A percentile compares a stretch with the other conserved stretches of the same genome.
Evolutionary conservation across 35 echinoderm and acorn worm species (phyloP).

Genomic region (Lytechinus variegatus): DNA sequence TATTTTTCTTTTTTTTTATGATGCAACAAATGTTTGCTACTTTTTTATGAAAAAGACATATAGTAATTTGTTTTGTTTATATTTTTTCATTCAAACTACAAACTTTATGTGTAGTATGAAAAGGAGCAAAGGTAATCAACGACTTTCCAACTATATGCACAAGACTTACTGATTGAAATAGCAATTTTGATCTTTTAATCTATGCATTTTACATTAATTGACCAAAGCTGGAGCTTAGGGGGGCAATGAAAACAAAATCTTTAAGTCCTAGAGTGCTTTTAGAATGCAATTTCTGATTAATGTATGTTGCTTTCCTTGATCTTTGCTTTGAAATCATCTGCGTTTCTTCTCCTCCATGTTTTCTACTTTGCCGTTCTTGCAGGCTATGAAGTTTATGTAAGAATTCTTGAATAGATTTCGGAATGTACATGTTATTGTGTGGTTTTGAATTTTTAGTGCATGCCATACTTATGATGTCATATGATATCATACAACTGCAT

Average conservation of each 20-base stretch:
- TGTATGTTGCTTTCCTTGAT: background rate
- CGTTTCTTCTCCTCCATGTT: background rate
- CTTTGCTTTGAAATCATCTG: background rate
- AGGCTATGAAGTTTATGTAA: constrained; percentile 5
- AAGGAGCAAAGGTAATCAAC: background rate
- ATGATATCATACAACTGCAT: background rate
- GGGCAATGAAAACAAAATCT: background rate
- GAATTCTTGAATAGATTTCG: background rate
- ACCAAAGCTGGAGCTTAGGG: background rate
- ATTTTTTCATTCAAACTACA: background rate
- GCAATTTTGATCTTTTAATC: background rate
- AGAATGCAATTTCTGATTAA: background rate
- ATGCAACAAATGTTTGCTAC: background rate
- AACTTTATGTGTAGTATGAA: background rate
- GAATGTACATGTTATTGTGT: background rate
- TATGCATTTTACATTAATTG: background rate
- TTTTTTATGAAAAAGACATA: background rate
- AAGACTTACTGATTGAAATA: background rate
- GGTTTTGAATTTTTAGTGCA: background rate
- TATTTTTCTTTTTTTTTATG: background rate
- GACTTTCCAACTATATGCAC: background rate
- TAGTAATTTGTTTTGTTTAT: background rate
- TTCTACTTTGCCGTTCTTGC: constrained; percentile 2
- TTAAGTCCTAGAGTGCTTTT: background rate
- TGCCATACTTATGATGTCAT: background rate